phyloP scores from a whole-genome alignment of 1,140 invertebrate species.

The Hycleus phaleratus region DNA sequence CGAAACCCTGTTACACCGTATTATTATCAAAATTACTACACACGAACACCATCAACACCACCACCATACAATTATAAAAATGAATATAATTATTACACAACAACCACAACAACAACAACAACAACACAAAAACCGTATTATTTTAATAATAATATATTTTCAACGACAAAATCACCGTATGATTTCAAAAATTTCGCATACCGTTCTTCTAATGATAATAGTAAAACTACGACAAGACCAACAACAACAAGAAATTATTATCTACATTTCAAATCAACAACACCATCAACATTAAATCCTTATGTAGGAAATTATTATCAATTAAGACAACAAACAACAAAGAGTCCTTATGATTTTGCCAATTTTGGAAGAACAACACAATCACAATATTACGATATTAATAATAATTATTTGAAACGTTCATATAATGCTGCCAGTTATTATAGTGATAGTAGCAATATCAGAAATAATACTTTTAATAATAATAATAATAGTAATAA shows the following conservation, averaged over 20 bases:
- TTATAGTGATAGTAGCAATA: constrained; percentile 32
- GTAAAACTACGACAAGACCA: constrained; percentile 1
- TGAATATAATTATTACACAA: constrained; percentile 15
- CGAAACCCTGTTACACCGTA: constrained; percentile 21
- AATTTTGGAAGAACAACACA: constrained; percentile 30
- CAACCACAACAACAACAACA: constrained; percentile 10
- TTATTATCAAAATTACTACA: constrained; percentile 25
- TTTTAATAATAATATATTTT: constrained; percentile 24
- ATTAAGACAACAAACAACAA: constrained; percentile 34
- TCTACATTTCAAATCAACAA: not conserved
- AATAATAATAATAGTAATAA: constrained; percentile 3
- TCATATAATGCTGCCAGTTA: constrained; percentile 40
- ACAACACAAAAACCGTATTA: constrained; percentile 33
- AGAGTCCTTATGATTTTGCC: constrained; percentile 43
- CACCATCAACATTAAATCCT: constrained; percentile 14
- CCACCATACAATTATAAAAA: constrained; percentile 15
- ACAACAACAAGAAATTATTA: constrained; percentile 10
- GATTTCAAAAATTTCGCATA: constrained; percentile 45
- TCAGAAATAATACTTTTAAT: constrained; percentile 18
- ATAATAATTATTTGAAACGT: constrained; percentile 42
- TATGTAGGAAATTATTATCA: constrained; percentile 35
- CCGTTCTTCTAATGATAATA: constrained; percentile 10
- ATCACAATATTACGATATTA: constrained; percentile 34
- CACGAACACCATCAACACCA: constrained; percentile 11
- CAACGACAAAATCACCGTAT: constrained; percentile 43